Evolutionary conservation across 2,113 vertebrate species (phyloP).

Genomic region (Nesoenas mayeri): DNA sequence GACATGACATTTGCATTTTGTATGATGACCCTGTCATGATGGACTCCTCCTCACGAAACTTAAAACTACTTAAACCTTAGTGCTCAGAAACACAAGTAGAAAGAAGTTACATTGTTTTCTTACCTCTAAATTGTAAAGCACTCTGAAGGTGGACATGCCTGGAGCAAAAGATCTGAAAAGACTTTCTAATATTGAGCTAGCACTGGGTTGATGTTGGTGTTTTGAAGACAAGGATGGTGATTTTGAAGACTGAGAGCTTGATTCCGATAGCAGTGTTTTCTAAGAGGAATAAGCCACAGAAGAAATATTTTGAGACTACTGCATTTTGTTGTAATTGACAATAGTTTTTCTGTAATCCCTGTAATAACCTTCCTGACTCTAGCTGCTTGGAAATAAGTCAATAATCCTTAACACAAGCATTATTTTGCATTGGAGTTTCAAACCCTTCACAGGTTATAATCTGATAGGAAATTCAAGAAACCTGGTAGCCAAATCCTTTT

Average conservation of each 20-base stretch:
- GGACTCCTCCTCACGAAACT: not conserved
- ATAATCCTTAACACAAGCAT: not conserved
- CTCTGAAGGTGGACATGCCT: slow-evolving; percentile 98
- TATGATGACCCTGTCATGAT: not conserved
- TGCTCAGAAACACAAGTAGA: not conserved
- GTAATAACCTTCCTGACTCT: not conserved
- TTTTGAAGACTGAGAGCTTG: slow-evolving; percentile 89
- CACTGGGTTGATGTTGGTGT: slow-evolving; percentile 96
- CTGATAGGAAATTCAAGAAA: not conserved
- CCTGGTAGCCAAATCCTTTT: not conserved
- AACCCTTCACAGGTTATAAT: not conserved
- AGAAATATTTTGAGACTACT: not conserved
- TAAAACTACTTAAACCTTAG: not conserved
- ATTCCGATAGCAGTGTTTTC: slow-evolving; percentile 93
- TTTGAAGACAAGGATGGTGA: slow-evolving; percentile 95
- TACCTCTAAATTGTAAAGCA: slow-evolving; percentile 98
- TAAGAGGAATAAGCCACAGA: slow-evolving; percentile 51
- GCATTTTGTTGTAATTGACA: not conserved
- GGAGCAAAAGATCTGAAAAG: slow-evolving; percentile 96
- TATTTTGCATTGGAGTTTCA: not conserved
- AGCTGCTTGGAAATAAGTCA: not conserved
- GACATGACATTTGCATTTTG: not conserved
- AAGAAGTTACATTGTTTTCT: not conserved
- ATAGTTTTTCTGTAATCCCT: not conserved
- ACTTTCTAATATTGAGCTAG: slow-evolving; percentile 93